Conservation (phyloP, 1,140 invertebrate species). For the Penaeus indicus region DNA sequence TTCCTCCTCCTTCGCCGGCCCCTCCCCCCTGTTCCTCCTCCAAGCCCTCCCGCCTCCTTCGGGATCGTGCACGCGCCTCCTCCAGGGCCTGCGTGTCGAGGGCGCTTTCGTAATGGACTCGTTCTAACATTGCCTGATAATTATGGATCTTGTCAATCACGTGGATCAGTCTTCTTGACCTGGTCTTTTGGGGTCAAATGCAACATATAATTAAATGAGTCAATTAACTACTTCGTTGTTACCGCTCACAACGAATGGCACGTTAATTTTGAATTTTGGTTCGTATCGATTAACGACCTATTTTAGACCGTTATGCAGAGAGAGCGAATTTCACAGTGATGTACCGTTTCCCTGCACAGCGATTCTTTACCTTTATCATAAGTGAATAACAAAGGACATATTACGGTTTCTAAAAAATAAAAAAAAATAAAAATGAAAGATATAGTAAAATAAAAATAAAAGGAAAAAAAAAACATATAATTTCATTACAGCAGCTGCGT, state of each 20-base stretch:
- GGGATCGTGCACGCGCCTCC: neutral
- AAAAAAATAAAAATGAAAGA: too few species aligned
- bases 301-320: slow-evolving; percentile 36
- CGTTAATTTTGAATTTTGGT: slow-evolving; percentile 47
- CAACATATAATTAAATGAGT: slow-evolving; percentile 58
- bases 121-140: slow-evolving; percentile 41
- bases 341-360: neutral
- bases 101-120: slow-evolving; percentile 10
- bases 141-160: slow-evolving; percentile 58
- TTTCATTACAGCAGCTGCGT: too few species aligned
- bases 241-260: slow-evolving; percentile 57
- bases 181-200: slow-evolving; percentile 58
- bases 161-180: slow-evolving; percentile 55
- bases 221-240: slow-evolving; percentile 60
- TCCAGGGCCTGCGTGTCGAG: neutral
- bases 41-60: neutral
- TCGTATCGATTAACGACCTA: slow-evolving; percentile 47
- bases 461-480: too few species aligned
- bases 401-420: too few species aligned
- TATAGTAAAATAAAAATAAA: too few species aligned
- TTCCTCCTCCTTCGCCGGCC: neutral
- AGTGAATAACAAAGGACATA: too few species aligned
- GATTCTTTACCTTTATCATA: too few species aligned
- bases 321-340: slow-evolving; percentile 16
- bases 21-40: too few species aligned